Evolutionary conservation across 2,797 vertebrate genomes (phyloP).

Genomic region (Chelon labrosus): DNA sequence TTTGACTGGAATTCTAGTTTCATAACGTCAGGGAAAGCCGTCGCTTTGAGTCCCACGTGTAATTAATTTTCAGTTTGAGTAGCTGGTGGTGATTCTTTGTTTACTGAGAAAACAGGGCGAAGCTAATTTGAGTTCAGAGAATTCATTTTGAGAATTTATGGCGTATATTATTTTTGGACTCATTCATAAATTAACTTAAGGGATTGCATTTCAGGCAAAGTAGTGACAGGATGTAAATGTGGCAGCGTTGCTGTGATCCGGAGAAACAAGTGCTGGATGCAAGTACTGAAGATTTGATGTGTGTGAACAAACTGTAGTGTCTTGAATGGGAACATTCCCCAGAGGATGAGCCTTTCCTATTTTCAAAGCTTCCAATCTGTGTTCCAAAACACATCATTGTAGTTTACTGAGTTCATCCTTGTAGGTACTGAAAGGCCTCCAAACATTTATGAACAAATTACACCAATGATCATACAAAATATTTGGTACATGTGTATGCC

Average conservation of each 20-base stretch:
- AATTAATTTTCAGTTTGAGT: constrained; percentile 55
- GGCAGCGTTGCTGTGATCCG: background rate
- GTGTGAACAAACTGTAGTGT: no score
- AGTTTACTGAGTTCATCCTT: no score
- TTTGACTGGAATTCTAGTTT: constrained; percentile 65
- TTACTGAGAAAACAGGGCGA: constrained; percentile 62
- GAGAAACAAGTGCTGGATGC: constrained; percentile 4
- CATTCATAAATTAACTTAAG: constrained; percentile 27
- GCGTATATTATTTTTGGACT: constrained; percentile 23
- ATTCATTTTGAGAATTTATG: constrained; percentile 27
- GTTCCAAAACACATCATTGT: no score
- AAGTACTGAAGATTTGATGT: background rate
- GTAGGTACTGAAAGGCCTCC: no score
- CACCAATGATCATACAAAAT: no score
- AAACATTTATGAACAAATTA: no score
- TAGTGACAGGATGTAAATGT: constrained; percentile 8
- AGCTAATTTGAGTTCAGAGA: constrained; percentile 40
- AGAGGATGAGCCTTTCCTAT: no score
- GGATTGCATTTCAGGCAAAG: background rate
- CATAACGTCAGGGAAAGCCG: constrained; percentile 54
- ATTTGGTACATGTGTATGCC: no score
- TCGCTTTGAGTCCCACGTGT: constrained; percentile 46
- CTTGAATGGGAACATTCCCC: no score
- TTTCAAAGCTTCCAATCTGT: no score
- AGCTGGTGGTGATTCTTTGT: constrained; percentile 62